Conservation (phyloP, 2,888 invertebrate species). For the Drosophila vallismaia region DNA sequence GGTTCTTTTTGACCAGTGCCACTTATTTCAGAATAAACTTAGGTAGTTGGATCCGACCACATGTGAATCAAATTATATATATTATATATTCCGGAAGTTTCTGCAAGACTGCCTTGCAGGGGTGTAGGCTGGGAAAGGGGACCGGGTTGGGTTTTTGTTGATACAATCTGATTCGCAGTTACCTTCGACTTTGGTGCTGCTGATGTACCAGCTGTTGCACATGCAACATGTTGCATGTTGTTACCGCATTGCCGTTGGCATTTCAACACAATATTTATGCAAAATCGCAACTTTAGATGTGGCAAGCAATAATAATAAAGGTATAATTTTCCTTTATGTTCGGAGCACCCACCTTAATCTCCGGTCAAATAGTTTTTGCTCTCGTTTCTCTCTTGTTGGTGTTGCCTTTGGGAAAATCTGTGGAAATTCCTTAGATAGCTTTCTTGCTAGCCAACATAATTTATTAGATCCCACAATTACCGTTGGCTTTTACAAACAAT, state of each 20-base stretch:
- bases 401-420: conserved; percentile 53
- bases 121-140: conserved; percentile 9
- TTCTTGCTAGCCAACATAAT: conserved; percentile 52
- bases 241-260: conserved; percentile 41
- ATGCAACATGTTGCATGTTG: conserved; percentile 76
- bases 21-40: conserved; percentile 20
- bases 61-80: not conserved
- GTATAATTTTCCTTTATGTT: conserved; percentile 36
- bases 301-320: conserved; percentile 64
- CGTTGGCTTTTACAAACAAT: conserved; percentile 29
- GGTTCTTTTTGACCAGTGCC: conserved; percentile 16
- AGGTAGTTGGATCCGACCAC: not conserved
- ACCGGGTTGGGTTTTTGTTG: not conserved
- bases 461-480: conserved; percentile 63
- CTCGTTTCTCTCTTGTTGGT: conserved; percentile 30
- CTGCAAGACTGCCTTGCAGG: conserved; percentile 15
- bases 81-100: conserved; percentile 34
- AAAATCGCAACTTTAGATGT: conserved; percentile 63
- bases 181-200: conserved; percentile 40
- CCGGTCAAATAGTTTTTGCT: conserved; percentile 56
- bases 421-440: conserved; percentile 60
- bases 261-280: conserved; percentile 63
- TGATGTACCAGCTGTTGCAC: conserved; percentile 33
- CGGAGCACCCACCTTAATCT: conserved; percentile 35
- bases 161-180: conserved; percentile 29